These are phyloP conservation scores for Phyllostomus hastatus DNA, from an alignment of 2,113 vertebrate species.

Conservation along the genomic window DNA sequence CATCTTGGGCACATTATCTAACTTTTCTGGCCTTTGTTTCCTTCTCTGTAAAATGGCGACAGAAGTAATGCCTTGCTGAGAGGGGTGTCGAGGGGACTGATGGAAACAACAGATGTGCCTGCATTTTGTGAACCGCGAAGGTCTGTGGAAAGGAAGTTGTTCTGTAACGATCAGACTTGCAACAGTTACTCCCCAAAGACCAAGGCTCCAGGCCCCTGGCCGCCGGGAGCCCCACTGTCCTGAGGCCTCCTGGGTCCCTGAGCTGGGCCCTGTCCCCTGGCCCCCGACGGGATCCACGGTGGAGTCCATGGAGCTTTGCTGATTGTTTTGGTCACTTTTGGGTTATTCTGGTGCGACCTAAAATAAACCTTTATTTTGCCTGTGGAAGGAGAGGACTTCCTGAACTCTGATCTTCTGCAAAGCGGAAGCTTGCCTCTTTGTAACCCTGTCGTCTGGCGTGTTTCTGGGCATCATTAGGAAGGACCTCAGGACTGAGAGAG, in stretches of 20 bases:
- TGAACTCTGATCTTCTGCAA: not conserved
- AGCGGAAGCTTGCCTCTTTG: not conserved
- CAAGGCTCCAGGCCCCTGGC: not conserved
- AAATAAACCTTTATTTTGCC: not conserved
- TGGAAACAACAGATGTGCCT: accelerated
- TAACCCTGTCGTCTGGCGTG: not conserved
- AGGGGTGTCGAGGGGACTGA: not conserved
- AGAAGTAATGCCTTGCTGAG: not conserved
- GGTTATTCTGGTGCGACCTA: not conserved
- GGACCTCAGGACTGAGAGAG: not conserved
- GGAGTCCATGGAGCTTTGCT: not conserved
- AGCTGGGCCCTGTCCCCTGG: not conserved
- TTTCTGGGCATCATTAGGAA: not conserved
- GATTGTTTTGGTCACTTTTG: not conserved
- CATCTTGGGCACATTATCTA: not conserved
- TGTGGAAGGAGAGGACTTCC: not conserved
- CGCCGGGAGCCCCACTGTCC: accelerated
- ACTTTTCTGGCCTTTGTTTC: not conserved
- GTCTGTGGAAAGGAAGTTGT: not conserved
- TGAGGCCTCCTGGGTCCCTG: not conserved
- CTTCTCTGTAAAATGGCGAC: not conserved
- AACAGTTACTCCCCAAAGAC: not conserved
- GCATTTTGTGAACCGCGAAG: not conserved
- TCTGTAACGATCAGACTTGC: not conserved
- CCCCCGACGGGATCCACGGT: accelerated